Conservation (phyloP, 2,797 vertebrate genomes). For the Thunnus albacares region DNA sequence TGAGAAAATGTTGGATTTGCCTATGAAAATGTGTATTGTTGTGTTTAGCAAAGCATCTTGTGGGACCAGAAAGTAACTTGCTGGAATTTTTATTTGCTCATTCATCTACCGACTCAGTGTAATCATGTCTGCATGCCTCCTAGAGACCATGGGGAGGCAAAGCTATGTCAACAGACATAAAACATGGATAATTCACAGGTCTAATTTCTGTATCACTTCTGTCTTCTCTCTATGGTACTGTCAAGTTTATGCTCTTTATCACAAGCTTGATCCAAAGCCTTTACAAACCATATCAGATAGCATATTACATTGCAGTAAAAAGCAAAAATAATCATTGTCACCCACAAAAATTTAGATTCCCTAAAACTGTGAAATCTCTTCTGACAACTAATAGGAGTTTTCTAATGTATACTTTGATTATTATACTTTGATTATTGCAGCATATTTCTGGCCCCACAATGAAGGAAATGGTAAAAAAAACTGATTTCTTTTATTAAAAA, state of each 20-base stretch:
- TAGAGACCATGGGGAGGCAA: constrained; percentile 27
- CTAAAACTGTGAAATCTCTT: not conserved
- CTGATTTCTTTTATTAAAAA: not conserved
- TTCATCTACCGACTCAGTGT: constrained; percentile 15
- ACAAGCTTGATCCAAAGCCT: constrained; percentile 13
- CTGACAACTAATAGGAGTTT: not conserved
- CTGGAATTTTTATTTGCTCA: constrained; percentile 17
- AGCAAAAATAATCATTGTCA: not conserved
- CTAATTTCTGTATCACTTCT: constrained; percentile 25
- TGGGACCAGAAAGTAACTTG: not conserved
- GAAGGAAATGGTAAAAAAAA: not conserved
- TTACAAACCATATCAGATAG: not conserved
- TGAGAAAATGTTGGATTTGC: too few relatives aligned
- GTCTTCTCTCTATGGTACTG: constrained; percentile 12
- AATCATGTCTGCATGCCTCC: constrained; percentile 16
- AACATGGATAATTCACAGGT: constrained; percentile 26
- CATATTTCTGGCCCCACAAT: not conserved
- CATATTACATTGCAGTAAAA: not conserved
- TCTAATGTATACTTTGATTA: not conserved
- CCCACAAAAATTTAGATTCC: not conserved
- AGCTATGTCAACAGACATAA: constrained; percentile 11
- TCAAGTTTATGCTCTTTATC: constrained; percentile 16
- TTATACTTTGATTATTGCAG: not conserved
- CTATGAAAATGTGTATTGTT: too few relatives aligned
- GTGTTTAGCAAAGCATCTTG: not conserved